Base-by-base conservation (phyloP, 2,888 invertebrate species). In the Brachyptera risi region DNA sequence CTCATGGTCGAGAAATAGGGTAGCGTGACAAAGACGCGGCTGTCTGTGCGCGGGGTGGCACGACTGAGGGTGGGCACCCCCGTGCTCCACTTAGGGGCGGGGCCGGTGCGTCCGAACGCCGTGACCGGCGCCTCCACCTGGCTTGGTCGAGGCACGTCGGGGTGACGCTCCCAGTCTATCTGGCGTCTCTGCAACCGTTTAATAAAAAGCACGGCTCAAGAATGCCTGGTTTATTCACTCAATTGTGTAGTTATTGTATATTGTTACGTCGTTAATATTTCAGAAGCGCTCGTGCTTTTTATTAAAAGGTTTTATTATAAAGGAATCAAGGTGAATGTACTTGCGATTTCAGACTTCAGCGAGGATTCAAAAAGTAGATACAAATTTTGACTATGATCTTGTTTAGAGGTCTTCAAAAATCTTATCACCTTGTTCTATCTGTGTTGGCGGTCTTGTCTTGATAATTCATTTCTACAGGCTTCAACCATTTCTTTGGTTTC, bases 161-260 rank as follows among this genome's bases (percentile, higher is more conserved):
- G 92, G 77, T 89, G 88, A 83, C 89, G 90, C 78, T 91, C 89
- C 92, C 92, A 92, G 72, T 91, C 90, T 73, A 90, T 86, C 70
- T 79, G 78, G 75, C 83, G 83, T 78, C 83, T 86, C 88, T 88
- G 86, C 79, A 85, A 86, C 79, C 69, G 71, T 44, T 7, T 11
- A 5, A 50, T 21, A 27, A 50, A 50, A 17, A 26, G 15, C 17
- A 35, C 54, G 21, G 24, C 19, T 13, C 35, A 26, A 17, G 15
- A 9, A 51, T 24, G n/a, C n/a, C n/a, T n/a, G n/a, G n/a, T 13
- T 2, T 31, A n/a, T 17, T 27, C n/a, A 3, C 13, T 17, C 40
- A 38, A 3, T 38, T 3, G 40, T n/a, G n/a, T n/a, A n/a, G n/a
- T n/a, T n/a, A n/a, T n/a, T n/a, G n/a, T 11, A 5, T 9, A 24